Conservation (phyloP, 2,888 invertebrate species). For the Orthosia cruda region DNA sequence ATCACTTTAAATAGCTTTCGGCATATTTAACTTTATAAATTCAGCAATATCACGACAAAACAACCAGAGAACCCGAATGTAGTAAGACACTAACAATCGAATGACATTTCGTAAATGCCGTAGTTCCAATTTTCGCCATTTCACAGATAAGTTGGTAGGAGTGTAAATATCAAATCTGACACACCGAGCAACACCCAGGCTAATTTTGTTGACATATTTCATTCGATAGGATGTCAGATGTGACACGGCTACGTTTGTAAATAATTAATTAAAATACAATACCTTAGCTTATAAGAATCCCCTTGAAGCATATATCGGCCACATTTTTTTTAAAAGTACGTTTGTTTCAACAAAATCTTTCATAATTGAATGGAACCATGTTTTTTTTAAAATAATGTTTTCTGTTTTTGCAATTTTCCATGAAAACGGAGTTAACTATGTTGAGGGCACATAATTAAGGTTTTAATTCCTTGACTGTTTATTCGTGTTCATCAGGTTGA, state of each 20-base stretch:
- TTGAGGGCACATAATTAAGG: no score
- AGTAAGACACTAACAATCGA: no score
- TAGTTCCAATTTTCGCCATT: no score
- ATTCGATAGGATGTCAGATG: neutral
- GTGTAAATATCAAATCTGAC: conserved; percentile 21
- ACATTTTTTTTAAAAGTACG: no score
- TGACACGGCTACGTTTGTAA: neutral
- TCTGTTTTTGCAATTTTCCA: no score
- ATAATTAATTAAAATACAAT: conserved; percentile 21
- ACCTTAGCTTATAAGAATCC: neutral
- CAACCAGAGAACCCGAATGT: no score
- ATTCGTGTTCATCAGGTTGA: neutral
- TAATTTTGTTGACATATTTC: conserved; percentile 23
- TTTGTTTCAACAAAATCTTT: neutral
- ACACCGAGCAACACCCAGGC: conserved; percentile 21
- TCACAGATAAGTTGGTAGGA: no score
- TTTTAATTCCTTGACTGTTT: neutral
- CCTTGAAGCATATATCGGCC: neutral
- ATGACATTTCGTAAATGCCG: no score
- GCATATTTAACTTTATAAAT: no score
- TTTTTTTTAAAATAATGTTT: neutral
- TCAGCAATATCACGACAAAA: no score
- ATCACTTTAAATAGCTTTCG: no score
- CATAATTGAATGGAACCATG: neutral
- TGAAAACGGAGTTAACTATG: no score